These are phyloP conservation scores for Myotis pilosus DNA, from an alignment of 2,797 vertebrate species.

Conservation along the genomic window DNA sequence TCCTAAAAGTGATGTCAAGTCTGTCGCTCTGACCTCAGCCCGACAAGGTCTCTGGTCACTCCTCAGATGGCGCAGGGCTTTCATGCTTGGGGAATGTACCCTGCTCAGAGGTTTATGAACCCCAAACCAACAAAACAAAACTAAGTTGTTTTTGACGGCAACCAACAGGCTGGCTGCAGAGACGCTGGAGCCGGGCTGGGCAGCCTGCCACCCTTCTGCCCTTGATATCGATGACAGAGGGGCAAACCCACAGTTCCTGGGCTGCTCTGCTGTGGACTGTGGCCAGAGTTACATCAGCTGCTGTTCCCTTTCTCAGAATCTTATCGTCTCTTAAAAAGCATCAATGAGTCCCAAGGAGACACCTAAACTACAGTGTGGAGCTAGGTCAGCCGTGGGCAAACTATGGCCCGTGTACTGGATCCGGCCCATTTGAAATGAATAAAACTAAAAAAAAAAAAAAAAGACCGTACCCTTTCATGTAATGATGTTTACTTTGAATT, in stretches of 20 bases:
- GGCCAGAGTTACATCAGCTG: constrained; percentile 24
- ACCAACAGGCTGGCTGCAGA: not conserved
- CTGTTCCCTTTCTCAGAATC: constrained; percentile 33
- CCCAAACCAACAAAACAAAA: not conserved
- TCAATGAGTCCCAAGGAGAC: not conserved
- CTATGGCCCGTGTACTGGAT: too few relatives aligned
- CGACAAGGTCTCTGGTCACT: not conserved
- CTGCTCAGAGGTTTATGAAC: not conserved
- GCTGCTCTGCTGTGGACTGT: not conserved
- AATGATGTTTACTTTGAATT: too few relatives aligned
- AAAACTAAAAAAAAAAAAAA: too few relatives aligned
- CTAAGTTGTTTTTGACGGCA: not conserved
- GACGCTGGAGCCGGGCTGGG: not conserved
- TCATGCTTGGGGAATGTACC: not conserved
- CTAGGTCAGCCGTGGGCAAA: too few relatives aligned
- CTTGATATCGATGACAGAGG: not conserved
- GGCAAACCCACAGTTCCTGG: not conserved
- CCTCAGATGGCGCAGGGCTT: not conserved
- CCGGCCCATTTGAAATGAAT: too few relatives aligned
- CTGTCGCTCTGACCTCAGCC: not conserved
- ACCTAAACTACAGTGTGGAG: not conserved
- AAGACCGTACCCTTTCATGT: too few relatives aligned
- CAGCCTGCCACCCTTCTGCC: not conserved
- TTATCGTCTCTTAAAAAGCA: constrained; percentile 16
- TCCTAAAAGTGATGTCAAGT: constrained; percentile 31